phyloP scores from a whole-genome alignment of 2,113 vertebrate species.

The Menura novaehollandiae region DNA sequence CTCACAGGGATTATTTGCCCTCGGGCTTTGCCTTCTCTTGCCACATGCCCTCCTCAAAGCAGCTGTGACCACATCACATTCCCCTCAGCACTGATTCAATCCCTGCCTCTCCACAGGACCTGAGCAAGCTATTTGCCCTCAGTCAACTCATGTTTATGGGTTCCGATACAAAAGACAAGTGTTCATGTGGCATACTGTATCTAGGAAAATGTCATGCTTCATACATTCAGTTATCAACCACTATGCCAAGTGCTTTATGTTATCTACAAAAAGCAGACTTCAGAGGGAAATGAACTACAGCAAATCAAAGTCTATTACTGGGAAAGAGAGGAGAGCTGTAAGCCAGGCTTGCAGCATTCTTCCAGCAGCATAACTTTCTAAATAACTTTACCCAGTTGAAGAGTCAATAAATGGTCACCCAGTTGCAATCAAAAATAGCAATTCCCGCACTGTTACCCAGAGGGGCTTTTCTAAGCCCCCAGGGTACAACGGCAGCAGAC shows the following conservation, averaged over 20 bases:
- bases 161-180: conserved; percentile 61
- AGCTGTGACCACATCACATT: background rate
- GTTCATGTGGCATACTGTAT: conserved; percentile 59
- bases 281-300: conserved; percentile 66
- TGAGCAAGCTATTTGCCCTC: conserved; percentile 44
- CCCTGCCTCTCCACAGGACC: background rate
- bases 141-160: conserved; percentile 49
- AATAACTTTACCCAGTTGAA: conserved; percentile 34
- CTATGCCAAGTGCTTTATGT: conserved; percentile 70
- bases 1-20: background rate
- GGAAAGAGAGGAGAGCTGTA: conserved; percentile 36
- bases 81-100: background rate
- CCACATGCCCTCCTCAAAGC: background rate
- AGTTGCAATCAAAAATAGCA: conserved; percentile 23
- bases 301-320: conserved; percentile 69
- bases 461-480: background rate
- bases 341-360: conserved; percentile 36
- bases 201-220: conserved; percentile 71
- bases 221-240: conserved; percentile 69
- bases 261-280: conserved; percentile 74
- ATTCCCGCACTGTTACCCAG: background rate
- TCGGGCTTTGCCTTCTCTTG: background rate
- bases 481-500: background rate
- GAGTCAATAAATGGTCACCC: conserved; percentile 42
- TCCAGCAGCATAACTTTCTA: conserved; percentile 49